Evolutionary conservation across 1,140 invertebrate genomes (phyloP), one percentile per base, ranked within the genome.

Genomic region (Riptortus pedestris): DNA sequence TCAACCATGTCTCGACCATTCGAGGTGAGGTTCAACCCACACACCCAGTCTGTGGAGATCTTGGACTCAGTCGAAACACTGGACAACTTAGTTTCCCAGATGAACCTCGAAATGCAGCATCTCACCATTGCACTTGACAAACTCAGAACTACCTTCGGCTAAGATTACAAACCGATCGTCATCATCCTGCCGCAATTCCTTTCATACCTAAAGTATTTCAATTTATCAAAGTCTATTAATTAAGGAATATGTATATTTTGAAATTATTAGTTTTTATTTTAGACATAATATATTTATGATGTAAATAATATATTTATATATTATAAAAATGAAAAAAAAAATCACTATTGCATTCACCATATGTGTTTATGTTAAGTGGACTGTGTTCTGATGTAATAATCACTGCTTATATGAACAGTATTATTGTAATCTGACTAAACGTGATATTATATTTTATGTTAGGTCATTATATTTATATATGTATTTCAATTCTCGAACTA

Each of bases 1-100:
- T 80, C 83, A 18, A 85, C 82, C 69, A 90, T 92, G 85, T 86
- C 85, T 61, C 81, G 90, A 71, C 88, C 92, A 2, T 99, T 96
- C 79, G 91, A 95, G 77, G 91, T 98, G 28, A 83, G 92, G 59
- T 99, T 93, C 81, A 95, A 99, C 76, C 90, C 96, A 1, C 93
- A 96, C 77, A 98, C 96, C 14, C 90, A 96, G 74, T 83, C 86
- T 22, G 86, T 99, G 7, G 92, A 98, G 73, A 86, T 97, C 1
- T 79, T 99, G 26, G 90, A 94, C 76, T 86, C 86, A 28, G 88
- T 93, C 0, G 85, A 90, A 67, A 88, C 88, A 74, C 76, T 94
- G 68, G 88, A 91, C 70, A 83, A 80, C 29, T 76, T 91, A 65
- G 81, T 92, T 29, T 80, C 83, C 63, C 87, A 91, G 73, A 77